Evolutionary conservation across 1,140 invertebrate species (phyloP).

Genomic region (Amyelois transitella): DNA sequence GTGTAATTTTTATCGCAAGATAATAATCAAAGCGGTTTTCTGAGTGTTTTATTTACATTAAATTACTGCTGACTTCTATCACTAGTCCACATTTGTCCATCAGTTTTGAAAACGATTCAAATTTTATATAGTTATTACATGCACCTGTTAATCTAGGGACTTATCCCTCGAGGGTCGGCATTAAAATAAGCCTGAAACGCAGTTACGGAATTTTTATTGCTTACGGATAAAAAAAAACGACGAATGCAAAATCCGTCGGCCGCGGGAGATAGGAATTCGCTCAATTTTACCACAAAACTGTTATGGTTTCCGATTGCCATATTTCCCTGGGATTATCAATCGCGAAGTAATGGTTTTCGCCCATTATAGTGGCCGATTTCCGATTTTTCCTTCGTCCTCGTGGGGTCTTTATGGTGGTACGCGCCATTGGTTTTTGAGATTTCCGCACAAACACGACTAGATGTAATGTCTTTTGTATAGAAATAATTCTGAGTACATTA

Average conservation of each 20-base stretch:
- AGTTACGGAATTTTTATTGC: background rate
- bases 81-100: too few species aligned
- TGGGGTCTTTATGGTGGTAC: conserved; percentile 72
- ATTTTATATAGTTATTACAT: too few species aligned
- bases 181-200: background rate
- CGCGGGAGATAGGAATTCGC: conserved; percentile 28
- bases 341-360: conserved; percentile 67
- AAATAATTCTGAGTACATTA: background rate
- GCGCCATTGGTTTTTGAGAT: conserved; percentile 67
- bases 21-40: too few species aligned
- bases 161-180: background rate
- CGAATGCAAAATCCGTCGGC: background rate
- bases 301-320: conserved; percentile 67
- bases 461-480: background rate
- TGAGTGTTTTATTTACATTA: too few species aligned
- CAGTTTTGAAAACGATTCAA: too few species aligned
- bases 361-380: conserved; percentile 70
- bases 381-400: conserved; percentile 48
- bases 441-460: conserved; percentile 32
- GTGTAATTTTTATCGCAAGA: too few species aligned
- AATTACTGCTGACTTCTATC: too few species aligned
- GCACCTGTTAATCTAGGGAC: background rate
- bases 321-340: conserved; percentile 69
- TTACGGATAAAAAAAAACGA: background rate
- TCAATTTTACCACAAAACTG: conserved; percentile 70